A percentile compares a stretch with the other conserved stretches of the same genome.
phyloP scores from a whole-genome alignment of 2,797 vertebrate genomes.

The Peromyscus melanophrys region DNA sequence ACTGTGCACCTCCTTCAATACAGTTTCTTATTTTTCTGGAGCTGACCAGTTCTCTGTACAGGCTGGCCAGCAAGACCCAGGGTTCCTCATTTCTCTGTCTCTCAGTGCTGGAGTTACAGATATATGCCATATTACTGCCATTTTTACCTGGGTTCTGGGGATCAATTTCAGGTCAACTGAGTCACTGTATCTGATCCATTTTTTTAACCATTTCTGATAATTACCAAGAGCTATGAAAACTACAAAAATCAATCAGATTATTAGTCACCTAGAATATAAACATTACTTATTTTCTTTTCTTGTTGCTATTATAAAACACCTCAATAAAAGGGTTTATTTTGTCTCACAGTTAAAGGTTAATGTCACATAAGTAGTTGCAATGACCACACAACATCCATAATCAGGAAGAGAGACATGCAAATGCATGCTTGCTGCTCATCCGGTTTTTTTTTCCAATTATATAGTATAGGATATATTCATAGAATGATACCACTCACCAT shows the following conservation, averaged over 20 bases:
- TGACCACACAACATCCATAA: background rate
- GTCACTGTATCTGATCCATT: background rate
- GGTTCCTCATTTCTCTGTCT: background rate
- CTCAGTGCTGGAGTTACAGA: background rate
- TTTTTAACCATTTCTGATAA: slow-evolving; percentile 11
- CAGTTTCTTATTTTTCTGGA: background rate
- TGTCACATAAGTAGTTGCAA: background rate
- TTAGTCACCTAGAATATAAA: background rate
- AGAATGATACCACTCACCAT: background rate
- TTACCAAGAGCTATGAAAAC: background rate
- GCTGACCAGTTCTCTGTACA: background rate
- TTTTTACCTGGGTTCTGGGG: background rate
- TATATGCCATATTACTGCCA: too few relatives aligned
- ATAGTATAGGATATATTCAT: background rate
- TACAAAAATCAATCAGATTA: background rate
- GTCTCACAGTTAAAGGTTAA: background rate
- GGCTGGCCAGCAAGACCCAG: background rate
- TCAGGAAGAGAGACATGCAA: background rate
- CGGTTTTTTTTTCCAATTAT: background rate
- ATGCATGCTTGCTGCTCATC: background rate
- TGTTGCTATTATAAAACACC: background rate
- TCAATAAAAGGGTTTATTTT: background rate
- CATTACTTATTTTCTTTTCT: background rate
- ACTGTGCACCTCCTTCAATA: background rate
- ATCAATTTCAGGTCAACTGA: too few relatives aligned